Evolutionary conservation across 1,140 invertebrate genomes (phyloP), one percentile per base, ranked within the genome.

Genomic region (Magallana angulata): DNA sequence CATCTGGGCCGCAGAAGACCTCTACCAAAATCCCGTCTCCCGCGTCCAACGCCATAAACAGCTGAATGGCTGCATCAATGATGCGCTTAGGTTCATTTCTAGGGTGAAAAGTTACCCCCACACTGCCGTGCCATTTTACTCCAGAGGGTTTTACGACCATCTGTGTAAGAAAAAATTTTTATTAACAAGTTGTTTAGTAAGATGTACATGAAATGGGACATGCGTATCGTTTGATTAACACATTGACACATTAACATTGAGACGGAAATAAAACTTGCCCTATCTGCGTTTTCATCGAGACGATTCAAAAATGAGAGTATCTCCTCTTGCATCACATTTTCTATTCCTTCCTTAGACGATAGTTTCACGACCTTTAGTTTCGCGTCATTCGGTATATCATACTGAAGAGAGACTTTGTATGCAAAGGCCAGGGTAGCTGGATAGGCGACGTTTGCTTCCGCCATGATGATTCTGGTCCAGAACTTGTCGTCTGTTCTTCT

Each of bases 101-200:
- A 56, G 82, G 57, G 57, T 92, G 90, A 62, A 88, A 90, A 3
- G 90, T 88, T 8, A 92, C 91, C 16, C 89, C 89, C 9, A 90
- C 71, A 81, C 92, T 91, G 0, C 90, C 90, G 68, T 90, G 87
- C 89, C 89, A 91, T 4, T 83, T 81, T 7, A 89, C 57, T 81
- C 92, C 91, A 0, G 90, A 92, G 2, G 92, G 92, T 84, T 92
- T 92, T 1, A 92, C 91, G 3, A 92, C 92, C 82, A 92, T 86
- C 91, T 92, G 57, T 80, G 12, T 36, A 58, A n/a, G n/a, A n/a
- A n/a, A n/a, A n/a, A n/a, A n/a, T n/a, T n/a, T n/a, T n/a, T n/a
- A 16, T 8, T 14, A 36, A 8, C 18, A 57, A 57, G 56, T 57
- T 8, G 11, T 16, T 9, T 16, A n/a, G 11, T 7, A 84, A 36